Evolutionary conservation across 1,140 invertebrate genomes (phyloP).

Genomic region (Potamilus streckersoni): DNA sequence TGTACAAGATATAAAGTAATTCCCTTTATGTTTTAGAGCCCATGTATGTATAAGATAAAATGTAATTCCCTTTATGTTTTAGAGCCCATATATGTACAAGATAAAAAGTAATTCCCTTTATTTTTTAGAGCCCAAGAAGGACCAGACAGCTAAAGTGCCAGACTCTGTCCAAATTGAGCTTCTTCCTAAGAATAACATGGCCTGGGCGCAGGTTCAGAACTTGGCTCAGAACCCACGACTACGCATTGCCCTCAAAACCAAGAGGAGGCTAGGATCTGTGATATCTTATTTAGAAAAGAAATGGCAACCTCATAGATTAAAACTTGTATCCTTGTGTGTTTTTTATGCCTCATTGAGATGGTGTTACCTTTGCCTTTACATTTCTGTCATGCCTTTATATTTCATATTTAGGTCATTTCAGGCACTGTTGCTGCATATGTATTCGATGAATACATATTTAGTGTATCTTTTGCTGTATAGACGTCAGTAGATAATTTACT

Average conservation of each 20-base stretch:
- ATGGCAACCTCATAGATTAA: constrained; percentile 76
- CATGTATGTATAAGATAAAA: neutral
- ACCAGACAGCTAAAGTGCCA: constrained; percentile 84
- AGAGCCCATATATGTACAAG: constrained; percentile 9
- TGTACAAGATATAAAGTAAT: neutral
- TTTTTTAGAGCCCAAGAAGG: constrained; percentile 74
- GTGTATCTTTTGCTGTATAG: too few species aligned
- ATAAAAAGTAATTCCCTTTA: constrained; percentile 7
- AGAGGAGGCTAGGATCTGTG: constrained; percentile 79
- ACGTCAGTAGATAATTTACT: too few species aligned
- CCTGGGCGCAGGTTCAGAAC: constrained; percentile 86
- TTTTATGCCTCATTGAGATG: too few species aligned
- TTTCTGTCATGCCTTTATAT: too few species aligned
- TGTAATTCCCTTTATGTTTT: constrained; percentile 6
- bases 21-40: neutral
- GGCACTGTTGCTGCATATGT: too few species aligned
- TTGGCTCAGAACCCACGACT: constrained; percentile 92
- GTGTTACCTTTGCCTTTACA: too few species aligned
- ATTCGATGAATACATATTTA: too few species aligned
- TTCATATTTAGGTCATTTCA: too few species aligned
- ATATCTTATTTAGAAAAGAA: constrained; percentile 82
- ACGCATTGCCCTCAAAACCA: constrained; percentile 78
- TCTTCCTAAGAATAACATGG: constrained; percentile 79
- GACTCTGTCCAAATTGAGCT: constrained; percentile 83
- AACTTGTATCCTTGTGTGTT: constrained; percentile 71